Conservation (phyloP, 2,797 vertebrate species). For the Euphonia xanthogaster region DNA sequence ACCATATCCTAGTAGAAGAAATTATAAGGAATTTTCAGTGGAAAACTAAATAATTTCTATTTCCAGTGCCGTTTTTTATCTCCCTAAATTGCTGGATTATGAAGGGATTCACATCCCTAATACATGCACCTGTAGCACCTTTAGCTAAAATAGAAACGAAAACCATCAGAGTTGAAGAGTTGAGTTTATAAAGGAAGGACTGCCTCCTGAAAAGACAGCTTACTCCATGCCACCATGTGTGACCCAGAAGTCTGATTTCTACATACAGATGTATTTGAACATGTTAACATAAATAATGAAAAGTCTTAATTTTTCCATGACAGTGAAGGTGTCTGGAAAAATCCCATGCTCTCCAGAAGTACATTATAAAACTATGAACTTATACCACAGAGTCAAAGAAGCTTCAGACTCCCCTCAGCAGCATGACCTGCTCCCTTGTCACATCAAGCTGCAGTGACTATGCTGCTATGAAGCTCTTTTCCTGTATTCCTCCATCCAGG, state of each 20-base stretch:
- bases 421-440: accelerated
- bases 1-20: background rate
- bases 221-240: background rate
- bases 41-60: background rate
- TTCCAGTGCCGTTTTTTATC: background rate
- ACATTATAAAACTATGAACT: background rate
- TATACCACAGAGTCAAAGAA: background rate
- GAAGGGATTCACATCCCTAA: background rate
- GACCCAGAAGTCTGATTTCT: background rate
- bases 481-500: background rate
- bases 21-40: background rate
- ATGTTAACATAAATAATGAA: background rate
- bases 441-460: background rate
- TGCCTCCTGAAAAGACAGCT: background rate
- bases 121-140: background rate
- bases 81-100: background rate
- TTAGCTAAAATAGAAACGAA: background rate
- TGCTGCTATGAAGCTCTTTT: background rate
- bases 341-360: background rate
- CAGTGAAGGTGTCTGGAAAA: background rate
- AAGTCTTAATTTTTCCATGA: background rate
- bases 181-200: background rate
- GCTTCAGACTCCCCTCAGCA: background rate
- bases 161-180: background rate
- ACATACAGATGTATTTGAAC: background rate